Evolutionary conservation across 37 sponge, comb jelly and placozoan genomes (phyloP).

Genomic region (Ianthella basta): DNA sequence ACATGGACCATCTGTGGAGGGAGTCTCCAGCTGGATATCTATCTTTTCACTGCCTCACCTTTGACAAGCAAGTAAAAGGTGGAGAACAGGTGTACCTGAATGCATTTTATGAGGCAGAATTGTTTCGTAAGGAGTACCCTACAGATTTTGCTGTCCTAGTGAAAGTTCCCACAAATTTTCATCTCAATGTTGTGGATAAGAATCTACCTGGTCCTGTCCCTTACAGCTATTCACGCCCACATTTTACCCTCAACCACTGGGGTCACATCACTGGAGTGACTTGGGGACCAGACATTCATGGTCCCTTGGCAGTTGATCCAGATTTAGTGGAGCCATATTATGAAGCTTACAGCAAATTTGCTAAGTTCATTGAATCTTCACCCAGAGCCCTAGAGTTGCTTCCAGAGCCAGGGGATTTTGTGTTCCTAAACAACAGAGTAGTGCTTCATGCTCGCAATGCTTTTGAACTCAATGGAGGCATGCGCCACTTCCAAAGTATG

Average conservation of each 20-base stretch:
- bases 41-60: neutral
- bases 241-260: neutral
- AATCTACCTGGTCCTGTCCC: neutral
- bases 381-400: neutral
- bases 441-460: neutral
- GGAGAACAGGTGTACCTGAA: neutral
- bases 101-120: neutral
- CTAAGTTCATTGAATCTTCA: neutral
- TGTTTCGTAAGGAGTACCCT: neutral
- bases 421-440: neutral
- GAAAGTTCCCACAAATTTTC: neutral
- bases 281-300: neutral
- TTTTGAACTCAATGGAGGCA: neutral
- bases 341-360: neutral
- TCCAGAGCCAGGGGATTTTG: neutral
- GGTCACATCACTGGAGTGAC: neutral
- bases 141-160: neutral
- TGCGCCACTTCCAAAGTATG: neutral
- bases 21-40: neutral
- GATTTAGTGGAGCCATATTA: neutral
- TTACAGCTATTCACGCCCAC: neutral
- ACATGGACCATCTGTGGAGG: neutral
- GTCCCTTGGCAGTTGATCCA: neutral
- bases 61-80: neutral
- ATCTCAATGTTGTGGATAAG: neutral